Evolutionary conservation across 2,113 vertebrate species (phyloP).

Genomic region (Pipra filicauda): DNA sequence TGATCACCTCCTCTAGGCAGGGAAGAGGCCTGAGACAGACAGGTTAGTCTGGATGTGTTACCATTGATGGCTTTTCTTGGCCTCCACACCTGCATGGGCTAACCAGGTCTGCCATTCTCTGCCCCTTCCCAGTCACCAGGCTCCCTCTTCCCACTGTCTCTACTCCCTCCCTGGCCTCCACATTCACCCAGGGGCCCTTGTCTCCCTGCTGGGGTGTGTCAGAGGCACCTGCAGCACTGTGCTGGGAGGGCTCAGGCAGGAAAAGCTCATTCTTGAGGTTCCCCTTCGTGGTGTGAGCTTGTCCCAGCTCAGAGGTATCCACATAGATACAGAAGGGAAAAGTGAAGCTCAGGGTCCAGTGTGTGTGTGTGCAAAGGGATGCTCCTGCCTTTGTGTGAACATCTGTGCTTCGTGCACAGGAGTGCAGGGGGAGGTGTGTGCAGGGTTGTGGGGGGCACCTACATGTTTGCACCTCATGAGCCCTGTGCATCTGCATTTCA

Average conservation of each 20-base stretch:
- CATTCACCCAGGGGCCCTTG: neutral
- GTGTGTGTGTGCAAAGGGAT: neutral
- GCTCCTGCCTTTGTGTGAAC: neutral
- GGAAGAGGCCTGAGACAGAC: neutral
- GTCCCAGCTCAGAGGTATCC: neutral
- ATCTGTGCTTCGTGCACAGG: rapidly evolving
- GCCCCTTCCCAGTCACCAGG: neutral
- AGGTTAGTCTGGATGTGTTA: neutral
- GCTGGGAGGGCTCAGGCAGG: neutral
- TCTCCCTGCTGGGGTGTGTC: neutral
- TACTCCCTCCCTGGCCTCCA: neutral
- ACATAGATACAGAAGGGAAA: neutral
- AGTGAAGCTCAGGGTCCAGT: neutral
- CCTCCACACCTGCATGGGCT: neutral
- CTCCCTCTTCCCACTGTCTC: neutral
- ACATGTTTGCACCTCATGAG: too few species aligned
- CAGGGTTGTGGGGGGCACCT: neutral
- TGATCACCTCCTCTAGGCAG: neutral
- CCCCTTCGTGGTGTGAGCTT: neutral
- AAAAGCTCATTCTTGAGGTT: neutral
- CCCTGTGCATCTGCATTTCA: neutral
- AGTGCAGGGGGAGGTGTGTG: neutral
- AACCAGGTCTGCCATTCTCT: neutral
- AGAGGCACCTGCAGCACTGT: neutral
- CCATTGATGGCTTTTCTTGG: neutral